These are phyloP conservation scores for Campoletis raptor DNA, from an alignment of 2,888 invertebrate genomes.

Conservation along the genomic window DNA sequence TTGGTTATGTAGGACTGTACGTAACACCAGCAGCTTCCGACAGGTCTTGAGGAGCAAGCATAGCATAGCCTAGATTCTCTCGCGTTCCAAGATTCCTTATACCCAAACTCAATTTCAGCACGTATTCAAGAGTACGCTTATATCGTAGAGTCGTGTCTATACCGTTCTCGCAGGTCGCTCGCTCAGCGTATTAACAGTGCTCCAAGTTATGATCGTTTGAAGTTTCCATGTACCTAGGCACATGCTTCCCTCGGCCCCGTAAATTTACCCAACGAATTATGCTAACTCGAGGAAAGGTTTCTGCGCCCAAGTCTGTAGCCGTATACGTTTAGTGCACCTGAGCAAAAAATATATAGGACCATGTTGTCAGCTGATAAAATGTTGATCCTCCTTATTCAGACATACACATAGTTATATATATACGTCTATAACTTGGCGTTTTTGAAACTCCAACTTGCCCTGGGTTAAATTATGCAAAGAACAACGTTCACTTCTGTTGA, in stretches of 20 bases:
- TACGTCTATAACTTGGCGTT: background rate
- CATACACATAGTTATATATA: background rate
- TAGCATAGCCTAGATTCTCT: slow-evolving; percentile 44
- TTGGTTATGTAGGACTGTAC: slow-evolving; percentile 49
- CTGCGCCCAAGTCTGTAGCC: slow-evolving; percentile 16
- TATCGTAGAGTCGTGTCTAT: slow-evolving; percentile 63
- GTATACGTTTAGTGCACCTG: slow-evolving; percentile 38
- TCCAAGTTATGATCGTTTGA: slow-evolving; percentile 76
- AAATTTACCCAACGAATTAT: slow-evolving; percentile 73
- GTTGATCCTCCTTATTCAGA: slow-evolving; percentile 21
- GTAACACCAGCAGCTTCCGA: slow-evolving; percentile 55
- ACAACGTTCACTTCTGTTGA: background rate
- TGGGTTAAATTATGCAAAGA: background rate
- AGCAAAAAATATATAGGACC: slow-evolving; percentile 42
- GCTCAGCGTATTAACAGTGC: slow-evolving; percentile 73
- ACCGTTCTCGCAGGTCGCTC: slow-evolving; percentile 42
- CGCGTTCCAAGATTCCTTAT: slow-evolving; percentile 65
- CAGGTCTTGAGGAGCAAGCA: slow-evolving; percentile 54
- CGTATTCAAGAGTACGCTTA: slow-evolving; percentile 65
- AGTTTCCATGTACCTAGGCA: slow-evolving; percentile 71
- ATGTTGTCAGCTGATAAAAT: slow-evolving; percentile 25
- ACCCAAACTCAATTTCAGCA: slow-evolving; percentile 71
- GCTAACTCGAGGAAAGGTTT: slow-evolving; percentile 69
- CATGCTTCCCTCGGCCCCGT: slow-evolving; percentile 68
- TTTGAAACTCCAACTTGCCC: background rate